These are phyloP conservation scores for Cerceris rybyensis DNA, from an alignment of 2,888 invertebrate genomes.

Conservation along the genomic window DNA sequence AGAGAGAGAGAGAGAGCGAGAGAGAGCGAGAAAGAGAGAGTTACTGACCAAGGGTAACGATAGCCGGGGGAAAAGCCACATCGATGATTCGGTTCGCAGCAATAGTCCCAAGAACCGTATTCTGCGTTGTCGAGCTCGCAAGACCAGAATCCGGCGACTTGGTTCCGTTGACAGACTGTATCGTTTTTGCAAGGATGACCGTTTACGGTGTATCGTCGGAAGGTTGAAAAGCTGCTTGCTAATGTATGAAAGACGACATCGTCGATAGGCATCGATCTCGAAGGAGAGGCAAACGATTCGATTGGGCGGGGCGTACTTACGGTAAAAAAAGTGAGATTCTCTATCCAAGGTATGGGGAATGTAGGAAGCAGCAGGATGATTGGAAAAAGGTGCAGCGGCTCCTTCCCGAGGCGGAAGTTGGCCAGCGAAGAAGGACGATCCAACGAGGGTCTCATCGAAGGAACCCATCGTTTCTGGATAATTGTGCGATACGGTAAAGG, in stretches of 20 bases:
- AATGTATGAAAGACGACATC: not conserved
- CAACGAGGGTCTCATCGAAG: too few relatives aligned
- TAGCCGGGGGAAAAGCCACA: conserved; percentile 93
- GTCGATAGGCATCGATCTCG: too few relatives aligned
- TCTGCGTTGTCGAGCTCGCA: conserved; percentile 90
- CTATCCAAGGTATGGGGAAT: conserved; percentile 5
- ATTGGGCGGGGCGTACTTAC: conserved; percentile 35
- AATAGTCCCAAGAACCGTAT: conserved; percentile 91
- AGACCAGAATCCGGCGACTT: conserved; percentile 91
- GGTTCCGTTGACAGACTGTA: conserved; percentile 88
- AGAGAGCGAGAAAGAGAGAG: too few relatives aligned
- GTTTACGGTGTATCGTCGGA: conserved; percentile 91
- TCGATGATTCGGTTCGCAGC: conserved; percentile 91
- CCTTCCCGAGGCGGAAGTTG: too few relatives aligned
- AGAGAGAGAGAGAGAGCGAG: too few relatives aligned
- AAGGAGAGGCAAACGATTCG: not conserved
- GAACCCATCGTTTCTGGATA: too few relatives aligned
- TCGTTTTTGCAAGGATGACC: conserved; percentile 90
- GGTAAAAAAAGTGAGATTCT: not conserved
- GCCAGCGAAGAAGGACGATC: too few relatives aligned
- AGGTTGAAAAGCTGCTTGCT: conserved; percentile 80
- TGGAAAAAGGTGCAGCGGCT: too few relatives aligned
- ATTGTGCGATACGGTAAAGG: too few relatives aligned
- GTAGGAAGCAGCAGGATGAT: too few relatives aligned
- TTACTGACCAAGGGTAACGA: conserved; percentile 88